Evolutionary conservation across 2,888 invertebrate species (phyloP), one percentile per base, ranked within the genome.

Genomic region (Metopia argyrocephala): DNA sequence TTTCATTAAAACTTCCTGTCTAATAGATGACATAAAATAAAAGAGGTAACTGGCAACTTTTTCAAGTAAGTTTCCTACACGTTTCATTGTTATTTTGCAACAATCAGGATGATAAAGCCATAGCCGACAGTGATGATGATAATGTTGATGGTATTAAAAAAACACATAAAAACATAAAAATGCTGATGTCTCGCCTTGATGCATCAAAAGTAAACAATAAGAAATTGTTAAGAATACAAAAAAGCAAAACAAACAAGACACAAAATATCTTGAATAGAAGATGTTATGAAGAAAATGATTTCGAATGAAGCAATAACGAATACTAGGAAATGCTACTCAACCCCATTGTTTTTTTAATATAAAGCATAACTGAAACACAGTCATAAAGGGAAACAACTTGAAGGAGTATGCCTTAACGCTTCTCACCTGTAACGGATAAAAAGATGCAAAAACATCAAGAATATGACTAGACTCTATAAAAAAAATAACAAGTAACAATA

Each of bases 111-210:
- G 48, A 25, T 65, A 9, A 12, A 12, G 38, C 15, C 15, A 38
- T 15, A 38, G 38, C 15, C n/a, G 25, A 64, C 27, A 50, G 69
- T 64, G 48, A 61, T 9, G 61, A 71, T 71, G 73, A 74, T 64
- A 45, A 62, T 15, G 61, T 61, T 71, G 73, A n/a, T 25, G 54
- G 28, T n/a, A 52, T 18, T 31, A 15, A 38, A 9, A 50, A 52
- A 21, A 56, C n/a, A 48, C 5, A 57, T 1, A 57, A 23, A 65
- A 62, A 56, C 56, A 66, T 54, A 56, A 1, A 38, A 3, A 12
- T 71, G 64, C 56, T 79, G 78, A 62, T 74, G 78, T 79, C 74
- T 79, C 64, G 78, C 20, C 78, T 64, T 59, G 62, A 68, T 64
- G 50, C 61, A 78, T 54, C 61, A 79, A 28, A 57, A 68, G 71